phyloP scores from a whole-genome alignment of 2,797 vertebrate genomes.

The Decapterus maruadsi region DNA sequence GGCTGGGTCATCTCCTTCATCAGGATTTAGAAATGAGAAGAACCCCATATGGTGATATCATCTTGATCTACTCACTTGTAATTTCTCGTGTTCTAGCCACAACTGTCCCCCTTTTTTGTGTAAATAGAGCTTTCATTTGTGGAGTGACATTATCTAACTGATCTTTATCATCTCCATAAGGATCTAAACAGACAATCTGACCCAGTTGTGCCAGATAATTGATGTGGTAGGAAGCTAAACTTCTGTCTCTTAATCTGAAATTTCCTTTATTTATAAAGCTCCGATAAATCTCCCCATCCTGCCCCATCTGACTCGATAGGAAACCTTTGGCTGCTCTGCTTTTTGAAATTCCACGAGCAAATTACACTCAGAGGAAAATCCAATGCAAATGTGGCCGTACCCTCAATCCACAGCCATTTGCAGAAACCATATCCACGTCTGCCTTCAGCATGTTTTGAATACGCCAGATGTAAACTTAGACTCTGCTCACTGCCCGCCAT shows the following conservation, averaged over 20 bases:
- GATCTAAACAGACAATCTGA: neutral
- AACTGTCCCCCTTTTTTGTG: too few species aligned
- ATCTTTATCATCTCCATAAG: slow-evolving; percentile 10
- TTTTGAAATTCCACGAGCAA: slow-evolving; percentile 37
- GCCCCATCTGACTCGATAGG: neutral
- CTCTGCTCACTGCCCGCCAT: slow-evolving; percentile 41
- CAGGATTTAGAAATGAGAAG: neutral
- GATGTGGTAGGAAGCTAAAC: neutral
- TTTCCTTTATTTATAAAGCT: neutral
- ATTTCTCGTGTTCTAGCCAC: too few species aligned
- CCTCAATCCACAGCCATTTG: slow-evolving; percentile 30
- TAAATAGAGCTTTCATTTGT: neutral
- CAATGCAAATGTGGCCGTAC: slow-evolving; percentile 45
- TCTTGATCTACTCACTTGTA: too few species aligned
- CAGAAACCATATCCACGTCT: slow-evolving; percentile 48
- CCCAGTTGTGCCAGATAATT: neutral
- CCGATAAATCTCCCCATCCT: neutral
- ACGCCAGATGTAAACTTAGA: slow-evolving; percentile 52
- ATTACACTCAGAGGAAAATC: slow-evolving; percentile 43
- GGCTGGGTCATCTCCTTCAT: neutral
- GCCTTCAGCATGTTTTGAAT: slow-evolving; percentile 46
- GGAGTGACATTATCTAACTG: neutral
- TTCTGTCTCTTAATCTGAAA: neutral
- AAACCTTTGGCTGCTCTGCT: slow-evolving; percentile 10
- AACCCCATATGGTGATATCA: neutral